Evolutionary conservation across 2,797 vertebrate genomes (phyloP).

Genomic region (Dryobates pubescens): DNA sequence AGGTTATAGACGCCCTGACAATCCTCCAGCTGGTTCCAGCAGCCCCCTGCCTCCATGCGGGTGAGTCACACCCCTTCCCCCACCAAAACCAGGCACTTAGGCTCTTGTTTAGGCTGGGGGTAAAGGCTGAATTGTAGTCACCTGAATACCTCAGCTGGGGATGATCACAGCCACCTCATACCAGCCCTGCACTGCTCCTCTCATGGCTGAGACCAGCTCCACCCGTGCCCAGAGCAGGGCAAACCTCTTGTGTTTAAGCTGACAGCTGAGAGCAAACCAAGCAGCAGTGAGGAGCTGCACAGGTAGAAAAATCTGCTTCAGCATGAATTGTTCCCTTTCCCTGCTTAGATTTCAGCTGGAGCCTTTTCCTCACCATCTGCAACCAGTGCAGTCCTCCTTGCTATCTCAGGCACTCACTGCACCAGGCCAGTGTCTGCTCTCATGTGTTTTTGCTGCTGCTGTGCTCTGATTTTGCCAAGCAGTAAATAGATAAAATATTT

Average conservation of each 20-base stretch:
- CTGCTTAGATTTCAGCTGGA: neutral
- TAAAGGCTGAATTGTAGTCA: neutral
- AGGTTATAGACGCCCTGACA: too few species aligned
- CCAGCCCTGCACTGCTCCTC: neutral
- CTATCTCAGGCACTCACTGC: neutral
- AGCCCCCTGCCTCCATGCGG: neutral
- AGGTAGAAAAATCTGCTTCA: neutral
- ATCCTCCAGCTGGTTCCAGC: neutral
- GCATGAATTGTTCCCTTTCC: neutral
- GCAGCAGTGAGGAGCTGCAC: neutral
- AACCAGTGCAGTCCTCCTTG: neutral
- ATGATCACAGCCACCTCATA: fast-evolving
- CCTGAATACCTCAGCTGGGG: neutral
- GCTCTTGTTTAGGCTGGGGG: neutral
- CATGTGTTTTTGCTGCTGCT: neutral
- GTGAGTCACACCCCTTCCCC: fast-evolving
- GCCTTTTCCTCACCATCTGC: neutral
- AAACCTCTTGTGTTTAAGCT: fast-evolving
- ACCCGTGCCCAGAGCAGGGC: fast-evolving
- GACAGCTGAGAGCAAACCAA: neutral
- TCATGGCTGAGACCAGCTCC: fast-evolving
- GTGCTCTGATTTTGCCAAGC: neutral
- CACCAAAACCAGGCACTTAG: neutral
- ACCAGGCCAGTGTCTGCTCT: neutral
- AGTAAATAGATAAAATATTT: neutral